Conservation (phyloP, 2,113 vertebrate species). For the Dromiciops gliroides region DNA sequence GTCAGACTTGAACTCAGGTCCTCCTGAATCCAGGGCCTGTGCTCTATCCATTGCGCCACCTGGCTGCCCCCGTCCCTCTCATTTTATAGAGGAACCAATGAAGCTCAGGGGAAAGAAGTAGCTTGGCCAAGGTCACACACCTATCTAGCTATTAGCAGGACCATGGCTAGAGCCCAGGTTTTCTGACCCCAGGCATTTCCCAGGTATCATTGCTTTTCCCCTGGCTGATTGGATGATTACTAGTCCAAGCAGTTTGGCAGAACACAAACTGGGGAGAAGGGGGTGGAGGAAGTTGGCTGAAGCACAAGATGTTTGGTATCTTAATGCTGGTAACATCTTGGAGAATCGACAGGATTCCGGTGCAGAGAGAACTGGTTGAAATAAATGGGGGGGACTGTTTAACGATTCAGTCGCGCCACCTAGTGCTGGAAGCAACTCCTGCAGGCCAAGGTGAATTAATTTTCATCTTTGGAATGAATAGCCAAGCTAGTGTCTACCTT, state of each 20-base stretch:
- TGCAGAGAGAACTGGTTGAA: not conserved
- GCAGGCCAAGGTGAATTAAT: not conserved
- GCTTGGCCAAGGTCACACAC: not conserved
- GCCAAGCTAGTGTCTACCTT: not conserved
- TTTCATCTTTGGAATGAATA: not conserved
- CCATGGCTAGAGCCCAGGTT: not conserved
- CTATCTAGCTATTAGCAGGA: not conserved
- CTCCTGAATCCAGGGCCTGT: no score
- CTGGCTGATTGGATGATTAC: not conserved
- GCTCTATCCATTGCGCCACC: no score
- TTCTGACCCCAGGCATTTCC: not conserved
- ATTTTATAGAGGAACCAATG: not conserved
- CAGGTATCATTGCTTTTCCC: not conserved
- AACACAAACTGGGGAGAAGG: not conserved
- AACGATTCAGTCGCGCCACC: constrained; percentile 5
- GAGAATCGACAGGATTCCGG: not conserved
- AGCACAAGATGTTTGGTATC: not conserved
- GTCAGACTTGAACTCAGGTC: no score
- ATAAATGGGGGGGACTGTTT: not conserved
- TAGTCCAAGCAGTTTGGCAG: not conserved
- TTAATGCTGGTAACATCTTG: not conserved
- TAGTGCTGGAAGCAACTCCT: not conserved
- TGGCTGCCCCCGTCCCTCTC: no score
- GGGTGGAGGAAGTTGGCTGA: not conserved
- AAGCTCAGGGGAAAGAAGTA: not conserved